Evolutionary conservation across 2,888 invertebrate genomes (phyloP), one percentile per base, ranked within the genome.

Genomic region (Protophormia terraenovae): DNA sequence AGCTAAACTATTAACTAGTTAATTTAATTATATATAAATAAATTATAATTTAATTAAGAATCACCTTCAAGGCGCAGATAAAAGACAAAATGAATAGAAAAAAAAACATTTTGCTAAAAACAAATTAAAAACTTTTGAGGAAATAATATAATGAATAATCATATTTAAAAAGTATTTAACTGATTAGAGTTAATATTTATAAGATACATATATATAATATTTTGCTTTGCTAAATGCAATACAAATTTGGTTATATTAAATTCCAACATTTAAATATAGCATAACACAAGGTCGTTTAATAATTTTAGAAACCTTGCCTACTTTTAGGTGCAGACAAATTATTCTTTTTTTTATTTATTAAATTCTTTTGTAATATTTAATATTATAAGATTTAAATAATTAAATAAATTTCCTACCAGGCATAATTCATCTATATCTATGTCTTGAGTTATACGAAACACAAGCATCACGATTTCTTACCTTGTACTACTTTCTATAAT

Each of bases 401-500:
- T n/a, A n/a, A 27, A 58, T 29, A 58, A 29, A 29, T 27, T 58
- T 58, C 58, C 58, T 58, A 29, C 29, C n/a, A 29, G n/a, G 8
- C 16, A 12, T 16, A 58, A 16, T 58, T 58, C 29, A 8, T 19
- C 29, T 8, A n/a, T 29, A 58, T 58, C 19, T 24, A 53, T 24
- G 10, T 10, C 19, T 50, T 50, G 10, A 24, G 14, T 24, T 27
- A 10, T 41, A 7, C 22, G 38, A 50, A 60, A 50, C 69, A 58
- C 69, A 58, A 47, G 67, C 47, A 67, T 35, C 67, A 78, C 77
- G 77, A 67, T 69, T 69, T 29, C 1, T 47, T 66, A 29, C 7
- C 38, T 29, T 76, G 53, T 38, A 19, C 55, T 62, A 35, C 53
- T 50, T 24, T 38, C 24, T 27, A 29, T 29, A 27, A 29, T 10